Base-by-base conservation (phyloP, 2,888 invertebrate genomes). In the Oscheius sp. region DNA sequence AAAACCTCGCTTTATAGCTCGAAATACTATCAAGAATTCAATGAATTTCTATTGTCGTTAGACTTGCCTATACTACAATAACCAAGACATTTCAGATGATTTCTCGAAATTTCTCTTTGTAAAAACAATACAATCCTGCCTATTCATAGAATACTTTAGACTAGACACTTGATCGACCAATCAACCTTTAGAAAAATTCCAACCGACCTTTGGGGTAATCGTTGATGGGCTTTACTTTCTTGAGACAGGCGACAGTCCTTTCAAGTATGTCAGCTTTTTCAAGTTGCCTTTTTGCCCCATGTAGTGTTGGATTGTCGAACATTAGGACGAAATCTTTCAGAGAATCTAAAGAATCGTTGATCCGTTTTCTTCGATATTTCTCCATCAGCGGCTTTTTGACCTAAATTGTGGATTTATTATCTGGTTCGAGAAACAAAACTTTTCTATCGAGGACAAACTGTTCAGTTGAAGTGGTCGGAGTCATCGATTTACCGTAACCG, bases 201-300 rank as follows among this genome's bases (percentile, higher is more conserved):
- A 25, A 12, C 45, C 12, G 8, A 61, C 61, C 61, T n/a, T 61
- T 23, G 6, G 61, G 42, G 20, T 61, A 45, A n/a, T n/a, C 12
- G 12, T 20, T 23, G 5, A 17, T 39, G 37, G 23, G 34, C 4
- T 10, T 15, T 12, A 66, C 23, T 20, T 55, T 53, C 33, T 50
- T 34, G 1, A 66, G 29, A 17, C 66, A 66, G 8, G 93, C 93
- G 64, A 96, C 95, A 0, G 96, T 95, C 93, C 95, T 93, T 89
- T 96, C 96, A 76, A 96, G 90, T 79, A 96, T 96, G 88, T 96
- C 96, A 2, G 96, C 96, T 88, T 96, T 96, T 87, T 96, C 96
- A 81, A 96, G 89, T 88, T 96, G 61, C 20, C 31, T 42, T 25
- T 45, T 61, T 10, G 15, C 23, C 8, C 25, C 61, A 6, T 61